Evolutionary conservation across 1,140 invertebrate genomes (phyloP), one percentile per base, ranked within the genome.

Genomic region (Tetranychus cinnabarinus): DNA sequence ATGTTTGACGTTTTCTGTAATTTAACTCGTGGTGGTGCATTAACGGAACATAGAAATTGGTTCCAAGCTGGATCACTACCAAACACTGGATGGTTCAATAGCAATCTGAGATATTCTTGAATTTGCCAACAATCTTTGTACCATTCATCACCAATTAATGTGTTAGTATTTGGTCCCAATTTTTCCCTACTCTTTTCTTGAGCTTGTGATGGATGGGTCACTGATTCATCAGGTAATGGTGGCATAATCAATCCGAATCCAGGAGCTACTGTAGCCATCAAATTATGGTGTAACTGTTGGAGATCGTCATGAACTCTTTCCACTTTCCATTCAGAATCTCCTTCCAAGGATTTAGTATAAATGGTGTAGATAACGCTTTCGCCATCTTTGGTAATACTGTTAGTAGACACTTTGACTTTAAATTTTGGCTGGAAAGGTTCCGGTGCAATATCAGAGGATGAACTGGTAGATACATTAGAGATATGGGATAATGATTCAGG

Each of bases 211-310:
- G 55, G 55, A 37, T 35, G 34, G 33, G 33, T 67, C 31, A 71
- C 66, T 60, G 72, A 70, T 62, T 68, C 70, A 31, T 66, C 64
- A 10, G 74, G 74, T 23, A 75, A 63, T 15, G 75, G 75, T n/a
- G 75, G 74, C 67, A 73, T 70, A 63, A 76, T 74, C 42, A 75
- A 58, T 36, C 74, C 74, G 56, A 67, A 66, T 15, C 69, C 68
- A 42, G 70, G 65, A 57, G 71, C 70, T n/a, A 68, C 64, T 37
- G 72, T 71, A 31, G 65, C 69, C 10, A 69, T 61, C 33, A 76
- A 61, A 64, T 70, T 72, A 62, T 76, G 74, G 47, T 75, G 71
- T 13, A 76, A 65, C 70, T 73, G 75, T 64, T 75, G 73, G 63
- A 76, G 67, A 65, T 76, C 74, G 65, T 75, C 74, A 69, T 71